A percentile compares a stretch with the other conserved stretches of the same genome.
phyloP scores from a whole-genome alignment of 1,140 invertebrate species.

The Pseudomyrmex cubaensis region DNA sequence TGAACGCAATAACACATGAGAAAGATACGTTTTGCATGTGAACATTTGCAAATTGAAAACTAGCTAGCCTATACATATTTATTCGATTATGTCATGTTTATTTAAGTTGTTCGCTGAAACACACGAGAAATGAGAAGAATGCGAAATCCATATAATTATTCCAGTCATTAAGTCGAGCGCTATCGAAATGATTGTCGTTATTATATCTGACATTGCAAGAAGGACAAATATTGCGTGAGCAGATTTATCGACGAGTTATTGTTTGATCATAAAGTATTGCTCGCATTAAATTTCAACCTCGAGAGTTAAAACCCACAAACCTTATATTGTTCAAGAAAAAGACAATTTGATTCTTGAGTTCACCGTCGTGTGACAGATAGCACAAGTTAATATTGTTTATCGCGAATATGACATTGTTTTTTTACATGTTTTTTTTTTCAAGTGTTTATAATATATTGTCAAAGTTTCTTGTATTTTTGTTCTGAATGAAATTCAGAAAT shows the following conservation, averaged over 20 bases:
- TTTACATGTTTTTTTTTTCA: too few relatives aligned
- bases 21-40: background rate
- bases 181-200: conserved; percentile 10
- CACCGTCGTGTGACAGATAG: background rate
- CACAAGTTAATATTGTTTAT: background rate
- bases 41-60: conserved; percentile 35
- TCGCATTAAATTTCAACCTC: conserved; percentile 10
- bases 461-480: background rate
- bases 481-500: conserved; percentile 13
- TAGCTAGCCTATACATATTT: background rate
- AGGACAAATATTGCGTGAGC: conserved; percentile 25
- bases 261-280: conserved; percentile 1
- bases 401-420: conserved; percentile 14
- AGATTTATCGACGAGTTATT: conserved; percentile 34
- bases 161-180: background rate
- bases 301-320: background rate
- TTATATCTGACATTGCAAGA: conserved; percentile 28
- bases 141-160: conserved; percentile 31
- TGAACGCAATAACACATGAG: conserved; percentile 11
- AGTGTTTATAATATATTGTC: background rate
- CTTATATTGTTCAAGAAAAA: conserved; percentile 28
- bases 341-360: conserved; percentile 4
- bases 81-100: conserved; percentile 37
- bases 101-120: conserved; percentile 9
- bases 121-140: background rate